Base-by-base conservation (phyloP, 2,888 invertebrate species). In the Pandemis cinnamomeana region DNA sequence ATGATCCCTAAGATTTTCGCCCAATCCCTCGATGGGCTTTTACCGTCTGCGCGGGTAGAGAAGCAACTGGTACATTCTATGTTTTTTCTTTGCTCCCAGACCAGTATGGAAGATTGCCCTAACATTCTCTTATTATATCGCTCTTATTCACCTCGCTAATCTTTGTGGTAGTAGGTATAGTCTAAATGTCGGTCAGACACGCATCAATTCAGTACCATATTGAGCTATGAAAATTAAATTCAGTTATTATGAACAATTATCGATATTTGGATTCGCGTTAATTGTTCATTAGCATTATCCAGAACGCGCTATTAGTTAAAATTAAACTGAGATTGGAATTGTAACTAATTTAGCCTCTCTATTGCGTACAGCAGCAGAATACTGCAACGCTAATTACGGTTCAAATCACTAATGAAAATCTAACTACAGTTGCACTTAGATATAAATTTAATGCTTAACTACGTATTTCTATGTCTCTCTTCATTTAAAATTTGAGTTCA, bases 271-370 rank as follows among this genome's bases (percentile, higher is more conserved):
- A 55, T 64, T 64, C 44, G 62, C 69, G 51, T 70, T 70, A 67
- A 71, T 61, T 46, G 78, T 84, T 81, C 80, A 86, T 83, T 84
- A 82, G 78, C 80, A 83, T 87, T 84, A 88, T 86, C 83, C 81
- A 80, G 78, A 79, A 85, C 81, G 79, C 82, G 82, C 81, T 80
- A 83, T 83, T 84, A 80, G 80, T 77, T 80, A 76, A 80, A 76
- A 83, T 82, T 85, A 79, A 81, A 83, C 80, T 81, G 80, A 80
- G 80, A 80, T 82, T 83, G 76, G 70, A 75, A 76, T 78, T 79
- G 77, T 75, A 79, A 73, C 76, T 75, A 36, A 63, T 70, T 69
- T 63, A 80, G 79, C 81, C 79, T 79, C 78, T 81, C 80, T 82
- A 81, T 83, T 84, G 82, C 79, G 76, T 20, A 46, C 36, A n/a